Base-by-base conservation (phyloP, 2,888 invertebrate genomes). In the Eurytoma californica region DNA sequence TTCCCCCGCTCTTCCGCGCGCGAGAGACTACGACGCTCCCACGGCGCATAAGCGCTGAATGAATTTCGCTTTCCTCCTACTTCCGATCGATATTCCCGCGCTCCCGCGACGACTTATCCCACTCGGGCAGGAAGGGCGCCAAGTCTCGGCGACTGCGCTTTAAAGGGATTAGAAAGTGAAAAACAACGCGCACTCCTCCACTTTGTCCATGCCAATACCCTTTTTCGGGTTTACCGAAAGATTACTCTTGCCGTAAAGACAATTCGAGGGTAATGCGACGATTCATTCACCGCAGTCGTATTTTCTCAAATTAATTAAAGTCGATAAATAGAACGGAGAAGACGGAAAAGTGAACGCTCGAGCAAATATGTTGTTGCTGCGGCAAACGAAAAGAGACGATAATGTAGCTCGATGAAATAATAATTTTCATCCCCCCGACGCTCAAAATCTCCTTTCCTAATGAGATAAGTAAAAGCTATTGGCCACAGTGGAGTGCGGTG, bases 381-480 rank as follows among this genome's bases (percentile, higher is more conserved):
- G 9, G 57, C 20, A 18, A 20, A 57, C 57, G 20, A 58, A 58
- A 58, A 55, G 2, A 14, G 3, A 39, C 39, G 39, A 39, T 39
- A 39, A 39, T 3, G 39, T 4, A 39, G 39, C 39, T 4, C 39
- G 39, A 39, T 39, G 39, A 39, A 61, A 39, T n/a, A 61, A 30
- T 39, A 61, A 61, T 14, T 28, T 60, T 2, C 47, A 18, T n/a
- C 39, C 39, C 12, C n/a, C 47, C 18, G 18, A 47, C 47, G 24
- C 24, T 60, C 5, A 60, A 60, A 60, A 60, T 60, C 58, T 28
- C 66, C 5, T 24, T 51, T 14, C 20, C 51, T 18, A 57, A 68
- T 57, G 30, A 53, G 53, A 18, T 57, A 57, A 53, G 53, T 61
- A 61, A 61, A 30, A 61, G 30, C 61, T 30, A 61, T 16, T 30